phyloP scores from a whole-genome alignment of 2,113 vertebrate species.

The Montifringilla adamsi region DNA sequence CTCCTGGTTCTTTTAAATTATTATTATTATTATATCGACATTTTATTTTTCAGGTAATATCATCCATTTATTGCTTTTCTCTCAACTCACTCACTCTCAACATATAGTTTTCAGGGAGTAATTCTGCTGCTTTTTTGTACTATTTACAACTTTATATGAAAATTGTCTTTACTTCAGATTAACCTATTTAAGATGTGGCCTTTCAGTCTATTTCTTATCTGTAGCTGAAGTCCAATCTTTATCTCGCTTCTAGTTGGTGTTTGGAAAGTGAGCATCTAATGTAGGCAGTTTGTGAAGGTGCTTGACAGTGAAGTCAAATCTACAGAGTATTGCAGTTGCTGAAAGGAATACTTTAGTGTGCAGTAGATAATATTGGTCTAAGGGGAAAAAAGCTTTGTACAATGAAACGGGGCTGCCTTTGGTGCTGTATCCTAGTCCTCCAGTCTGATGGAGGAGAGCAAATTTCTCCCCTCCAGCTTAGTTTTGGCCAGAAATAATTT shows the following conservation, averaged over 20 bases:
- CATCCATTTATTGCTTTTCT: not conserved
- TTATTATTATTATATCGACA: not conserved
- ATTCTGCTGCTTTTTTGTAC: not conserved
- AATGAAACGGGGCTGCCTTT: not conserved
- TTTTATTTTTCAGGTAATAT: conserved; percentile 30
- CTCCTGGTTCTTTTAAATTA: not conserved
- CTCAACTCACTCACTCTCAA: not conserved
- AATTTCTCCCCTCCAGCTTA: not conserved
- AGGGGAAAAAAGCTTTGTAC: not conserved
- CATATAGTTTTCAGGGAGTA: not conserved
- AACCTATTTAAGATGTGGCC: not conserved
- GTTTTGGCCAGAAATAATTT: not conserved
- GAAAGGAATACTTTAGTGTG: not conserved
- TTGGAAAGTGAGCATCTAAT: not conserved
- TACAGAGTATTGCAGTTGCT: not conserved
- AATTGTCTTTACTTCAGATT: not conserved
- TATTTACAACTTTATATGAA: not conserved
- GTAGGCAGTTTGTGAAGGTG: not conserved
- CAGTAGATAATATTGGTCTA: not conserved
- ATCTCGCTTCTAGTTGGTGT: not conserved
- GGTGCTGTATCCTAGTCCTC: not conserved
- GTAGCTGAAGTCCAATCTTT: not conserved
- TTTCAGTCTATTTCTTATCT: not conserved
- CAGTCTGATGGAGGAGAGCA: not conserved
- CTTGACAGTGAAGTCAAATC: not conserved